phyloP scores from a whole-genome alignment of 2,888 invertebrate genomes.

The Dendrolimus houi region DNA sequence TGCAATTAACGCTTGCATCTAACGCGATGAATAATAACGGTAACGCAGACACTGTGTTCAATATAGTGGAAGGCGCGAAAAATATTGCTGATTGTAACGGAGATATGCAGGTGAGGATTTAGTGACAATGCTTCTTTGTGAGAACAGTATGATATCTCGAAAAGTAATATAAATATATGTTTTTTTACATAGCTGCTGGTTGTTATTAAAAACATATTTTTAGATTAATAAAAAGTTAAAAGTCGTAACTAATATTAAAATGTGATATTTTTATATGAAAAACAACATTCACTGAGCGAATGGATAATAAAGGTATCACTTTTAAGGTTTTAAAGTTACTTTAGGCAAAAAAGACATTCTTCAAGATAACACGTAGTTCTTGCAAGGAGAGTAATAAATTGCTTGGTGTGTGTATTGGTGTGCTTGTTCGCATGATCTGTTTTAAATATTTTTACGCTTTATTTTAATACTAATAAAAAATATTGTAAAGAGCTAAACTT shows the following conservation, averaged over 20 bases:
- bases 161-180: too few species aligned
- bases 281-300: too few species aligned
- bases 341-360: too few species aligned
- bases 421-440: background rate
- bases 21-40: constrained; percentile 64
- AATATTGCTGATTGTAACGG: constrained; percentile 47
- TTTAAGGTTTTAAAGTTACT: too few species aligned
- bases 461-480: background rate
- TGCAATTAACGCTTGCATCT: constrained; percentile 74
- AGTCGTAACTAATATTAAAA: too few species aligned
- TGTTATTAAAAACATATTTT: too few species aligned
- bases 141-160: too few species aligned
- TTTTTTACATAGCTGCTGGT: too few species aligned
- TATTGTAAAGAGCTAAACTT: constrained; percentile 2
- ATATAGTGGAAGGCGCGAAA: constrained; percentile 47
- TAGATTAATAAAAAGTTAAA: too few species aligned
- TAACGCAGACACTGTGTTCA: constrained; percentile 50
- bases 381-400: background rate
- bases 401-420: background rate
- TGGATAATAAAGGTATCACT: too few species aligned
- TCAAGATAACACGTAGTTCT: too few species aligned
- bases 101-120: constrained; percentile 59
- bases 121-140: background rate
- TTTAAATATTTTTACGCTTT: background rate
- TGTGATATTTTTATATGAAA: too few species aligned